A percentile compares a stretch with the other conserved stretches of the same genome.
Evolutionary conservation across 2,113 vertebrate species (phyloP).

Genomic region (Leptobrachium leishanense): DNA sequence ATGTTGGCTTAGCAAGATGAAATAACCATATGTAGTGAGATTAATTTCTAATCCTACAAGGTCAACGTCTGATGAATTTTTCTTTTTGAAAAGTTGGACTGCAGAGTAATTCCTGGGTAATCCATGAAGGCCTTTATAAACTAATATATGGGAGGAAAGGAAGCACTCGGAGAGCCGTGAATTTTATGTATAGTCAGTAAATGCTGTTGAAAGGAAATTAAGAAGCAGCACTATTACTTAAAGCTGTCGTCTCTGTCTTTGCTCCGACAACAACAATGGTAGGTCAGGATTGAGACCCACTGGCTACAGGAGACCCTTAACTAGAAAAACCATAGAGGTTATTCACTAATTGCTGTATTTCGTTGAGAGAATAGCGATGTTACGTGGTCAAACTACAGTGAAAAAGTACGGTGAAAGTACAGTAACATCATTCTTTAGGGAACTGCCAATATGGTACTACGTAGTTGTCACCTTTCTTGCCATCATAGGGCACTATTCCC

Average conservation of each 20-base stretch:
- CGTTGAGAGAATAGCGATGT: too few species aligned
- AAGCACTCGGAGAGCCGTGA: not conserved
- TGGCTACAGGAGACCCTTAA: too few species aligned
- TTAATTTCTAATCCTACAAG: constrained; percentile 53
- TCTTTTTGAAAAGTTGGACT: not conserved
- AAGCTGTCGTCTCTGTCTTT: too few species aligned
- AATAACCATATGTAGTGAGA: constrained; percentile 9
- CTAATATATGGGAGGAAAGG: not conserved
- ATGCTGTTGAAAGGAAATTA: not conserved
- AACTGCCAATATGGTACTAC: too few species aligned
- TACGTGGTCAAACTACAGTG: too few species aligned
- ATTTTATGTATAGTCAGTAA: not conserved
- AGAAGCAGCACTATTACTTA: not conserved
- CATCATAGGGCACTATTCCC: too few species aligned
- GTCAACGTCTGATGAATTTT: constrained; percentile 32
- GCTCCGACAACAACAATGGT: not conserved
- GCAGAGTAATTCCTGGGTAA: not conserved
- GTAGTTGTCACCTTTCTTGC: too few species aligned
- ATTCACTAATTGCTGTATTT: too few species aligned
- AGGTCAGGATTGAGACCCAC: not conserved
- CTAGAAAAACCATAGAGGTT: too few species aligned
- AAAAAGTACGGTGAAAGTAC: too few species aligned
- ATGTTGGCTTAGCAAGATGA: constrained; percentile 47
- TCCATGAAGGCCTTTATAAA: not conserved
- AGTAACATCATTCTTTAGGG: too few species aligned